Conservation (phyloP, 2,797 vertebrate species). For the Fundulus diaphanus region DNA sequence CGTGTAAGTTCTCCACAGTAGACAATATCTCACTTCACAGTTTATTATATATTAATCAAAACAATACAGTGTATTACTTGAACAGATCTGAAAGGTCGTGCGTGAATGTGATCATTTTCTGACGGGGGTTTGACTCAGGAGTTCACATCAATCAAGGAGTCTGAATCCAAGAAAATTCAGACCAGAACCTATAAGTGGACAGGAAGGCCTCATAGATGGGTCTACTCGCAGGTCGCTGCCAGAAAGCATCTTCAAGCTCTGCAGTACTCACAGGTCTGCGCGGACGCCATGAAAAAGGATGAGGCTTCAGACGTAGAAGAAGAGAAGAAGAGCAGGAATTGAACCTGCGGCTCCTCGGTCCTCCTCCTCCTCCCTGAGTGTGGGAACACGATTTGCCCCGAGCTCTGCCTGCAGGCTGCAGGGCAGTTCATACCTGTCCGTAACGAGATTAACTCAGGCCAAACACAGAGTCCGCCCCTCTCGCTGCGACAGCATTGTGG, state of each 20-base stretch:
- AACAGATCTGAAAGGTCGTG: no score
- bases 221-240: not conserved
- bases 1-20: not conserved
- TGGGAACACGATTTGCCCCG: slow-evolving; percentile 14
- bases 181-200: not conserved
- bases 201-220: not conserved
- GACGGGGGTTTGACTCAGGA: not conserved
- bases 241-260: slow-evolving; percentile 27
- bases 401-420: slow-evolving; percentile 42
- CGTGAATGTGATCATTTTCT: no score
- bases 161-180: not conserved
- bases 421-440: slow-evolving; percentile 54
- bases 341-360: slow-evolving; percentile 19
- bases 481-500: slow-evolving; percentile 5
- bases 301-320: slow-evolving; percentile 26
- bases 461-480: slow-evolving; percentile 27
- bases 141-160: not conserved
- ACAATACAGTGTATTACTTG: no score
- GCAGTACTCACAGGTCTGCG: slow-evolving; percentile 46
- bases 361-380: slow-evolving; percentile 19
- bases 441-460: slow-evolving; percentile 65
- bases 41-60: no score
- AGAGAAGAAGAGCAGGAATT: slow-evolving; percentile 21
- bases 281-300: slow-evolving; percentile 28
- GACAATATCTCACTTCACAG: no score